Percentiles rank a stretch among this genome's conserved stretches.
These are phyloP conservation scores for Threskiornis aethiopicus DNA, from an alignment of 2,797 vertebrate genomes.

Conservation along the genomic window DNA sequence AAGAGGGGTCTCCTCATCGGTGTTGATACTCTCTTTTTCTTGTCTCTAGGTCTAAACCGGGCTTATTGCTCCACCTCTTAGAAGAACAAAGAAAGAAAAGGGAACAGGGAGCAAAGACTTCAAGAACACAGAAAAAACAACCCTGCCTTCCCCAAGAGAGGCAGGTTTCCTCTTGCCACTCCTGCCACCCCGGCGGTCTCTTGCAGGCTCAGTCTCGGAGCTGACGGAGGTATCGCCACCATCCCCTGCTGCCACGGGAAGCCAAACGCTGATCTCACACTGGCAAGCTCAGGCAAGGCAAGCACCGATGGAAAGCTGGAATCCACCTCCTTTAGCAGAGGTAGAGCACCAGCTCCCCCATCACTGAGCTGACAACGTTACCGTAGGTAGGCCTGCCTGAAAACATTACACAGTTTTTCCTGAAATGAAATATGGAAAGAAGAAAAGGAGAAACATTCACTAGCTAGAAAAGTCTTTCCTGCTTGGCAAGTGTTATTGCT, in stretches of 20 bases:
- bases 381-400: not conserved
- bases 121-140: not conserved
- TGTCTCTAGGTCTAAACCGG: not conserved
- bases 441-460: not conserved
- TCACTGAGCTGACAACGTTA: not conserved
- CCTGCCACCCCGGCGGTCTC: not conserved
- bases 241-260: not conserved
- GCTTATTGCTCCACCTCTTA: not conserved
- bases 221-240: not conserved
- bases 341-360: not conserved
- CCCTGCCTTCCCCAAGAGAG: not conserved
- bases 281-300: not conserved
- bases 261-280: not conserved
- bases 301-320: not conserved
- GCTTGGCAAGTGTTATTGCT: not conserved
- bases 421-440: not conserved
- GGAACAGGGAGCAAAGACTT: not conserved
- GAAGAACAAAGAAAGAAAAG: not conserved
- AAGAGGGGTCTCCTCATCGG: not conserved
- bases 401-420: not conserved
- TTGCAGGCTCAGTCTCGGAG: not conserved
- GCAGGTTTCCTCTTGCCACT: not conserved
- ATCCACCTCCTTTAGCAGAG: not conserved
- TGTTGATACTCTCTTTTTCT: not conserved
- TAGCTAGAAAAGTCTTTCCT: not conserved